These are phyloP conservation scores for Lucinisca nassula DNA, from an alignment of 2,888 invertebrate species.

Conservation along the genomic window DNA sequence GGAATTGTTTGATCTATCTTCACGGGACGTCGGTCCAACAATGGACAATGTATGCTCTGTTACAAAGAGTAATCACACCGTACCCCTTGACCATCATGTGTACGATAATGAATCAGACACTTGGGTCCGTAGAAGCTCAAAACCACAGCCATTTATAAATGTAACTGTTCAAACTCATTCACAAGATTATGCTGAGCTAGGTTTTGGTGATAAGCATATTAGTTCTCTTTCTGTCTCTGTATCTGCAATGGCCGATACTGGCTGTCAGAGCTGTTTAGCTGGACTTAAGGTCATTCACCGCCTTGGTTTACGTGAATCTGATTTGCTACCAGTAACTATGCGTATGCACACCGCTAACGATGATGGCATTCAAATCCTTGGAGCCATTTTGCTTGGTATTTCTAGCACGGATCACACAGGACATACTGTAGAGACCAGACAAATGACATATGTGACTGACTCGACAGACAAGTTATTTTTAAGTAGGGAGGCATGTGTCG, in stretches of 20 bases:
- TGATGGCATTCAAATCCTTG: conserved; percentile 73
- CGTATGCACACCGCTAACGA: conserved; percentile 77
- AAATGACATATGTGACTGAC: conserved; percentile 77
- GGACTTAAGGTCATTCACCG: conserved; percentile 64
- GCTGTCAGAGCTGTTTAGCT: conserved; percentile 75
- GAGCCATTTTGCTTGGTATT: conserved; percentile 72
- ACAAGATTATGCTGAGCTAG: conserved; percentile 54
- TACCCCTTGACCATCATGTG: conserved; percentile 67
- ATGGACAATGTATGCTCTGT: conserved; percentile 21
- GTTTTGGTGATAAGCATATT: conserved; percentile 32
- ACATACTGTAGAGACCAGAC: conserved; percentile 65
- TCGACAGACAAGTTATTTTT: conserved; percentile 74
- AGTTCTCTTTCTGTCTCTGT: not conserved
- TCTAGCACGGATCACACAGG: conserved; percentile 42
- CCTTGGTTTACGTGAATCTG: conserved; percentile 58
- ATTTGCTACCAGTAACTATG: conserved; percentile 78
- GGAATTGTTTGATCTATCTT: not conserved
- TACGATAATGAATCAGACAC: conserved; percentile 51
- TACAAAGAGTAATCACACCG: not conserved
- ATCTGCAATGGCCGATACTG: conserved; percentile 71
- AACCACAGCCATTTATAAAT: conserved; percentile 62
- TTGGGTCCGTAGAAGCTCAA: conserved; percentile 45
- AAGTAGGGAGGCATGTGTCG: conserved; percentile 73
- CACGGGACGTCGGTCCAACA: not conserved
- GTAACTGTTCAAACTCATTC: conserved; percentile 20